Evolutionary conservation across 2,888 invertebrate genomes (phyloP).

Genomic region (Thelaira solivaga): DNA sequence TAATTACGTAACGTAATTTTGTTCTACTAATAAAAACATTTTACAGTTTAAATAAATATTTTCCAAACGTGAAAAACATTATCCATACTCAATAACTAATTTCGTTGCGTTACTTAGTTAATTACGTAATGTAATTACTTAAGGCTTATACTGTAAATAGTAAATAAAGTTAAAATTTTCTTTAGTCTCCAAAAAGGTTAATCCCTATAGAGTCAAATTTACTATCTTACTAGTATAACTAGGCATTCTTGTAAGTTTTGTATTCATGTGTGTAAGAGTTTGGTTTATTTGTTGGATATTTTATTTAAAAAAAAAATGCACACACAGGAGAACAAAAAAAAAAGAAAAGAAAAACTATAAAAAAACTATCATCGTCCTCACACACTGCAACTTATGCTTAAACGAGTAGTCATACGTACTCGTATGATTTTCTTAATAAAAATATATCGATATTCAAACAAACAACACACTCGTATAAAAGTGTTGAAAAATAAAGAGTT

Average conservation of each 20-base stretch:
- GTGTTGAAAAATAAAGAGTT: constrained; percentile 33
- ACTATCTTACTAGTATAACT: not conserved
- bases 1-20: no score
- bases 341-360: no score
- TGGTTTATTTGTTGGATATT: constrained; percentile 41
- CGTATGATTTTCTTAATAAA: constrained; percentile 31
- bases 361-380: not conserved
- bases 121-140: no score
- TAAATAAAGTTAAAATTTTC: not conserved
- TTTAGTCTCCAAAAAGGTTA: constrained; percentile 10
- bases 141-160: no score
- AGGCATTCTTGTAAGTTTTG: constrained; percentile 17
- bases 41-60: no score
- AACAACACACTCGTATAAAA: constrained; percentile 18
- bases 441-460: constrained; percentile 29
- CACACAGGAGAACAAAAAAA: not conserved
- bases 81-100: no score
- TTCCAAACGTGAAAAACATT: no score
- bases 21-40: no score
- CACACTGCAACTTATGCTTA: not conserved
- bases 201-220: constrained; percentile 3
- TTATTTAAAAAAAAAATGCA: constrained; percentile 29
- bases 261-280: not conserved
- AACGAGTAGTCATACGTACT: not conserved
- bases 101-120: no score